Percentiles rank a stretch among this genome's conserved stretches.
Conservation (phyloP, 1,140 invertebrate genomes). For the Bombus superbus region DNA sequence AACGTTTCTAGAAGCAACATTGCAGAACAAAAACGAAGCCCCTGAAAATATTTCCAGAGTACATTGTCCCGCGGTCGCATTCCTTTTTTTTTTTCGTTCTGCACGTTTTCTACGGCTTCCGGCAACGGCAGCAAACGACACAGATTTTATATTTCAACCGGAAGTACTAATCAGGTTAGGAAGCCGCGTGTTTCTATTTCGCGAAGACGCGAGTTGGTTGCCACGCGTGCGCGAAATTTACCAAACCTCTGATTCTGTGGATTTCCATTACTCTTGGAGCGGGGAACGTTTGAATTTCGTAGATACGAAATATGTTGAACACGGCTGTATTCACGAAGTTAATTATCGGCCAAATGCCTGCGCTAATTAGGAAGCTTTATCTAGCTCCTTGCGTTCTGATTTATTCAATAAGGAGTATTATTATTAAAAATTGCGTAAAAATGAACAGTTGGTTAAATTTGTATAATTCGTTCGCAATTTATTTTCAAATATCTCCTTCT, state of each 20-base stretch:
- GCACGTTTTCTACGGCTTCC: conserved; percentile 59
- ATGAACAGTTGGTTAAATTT: too few species aligned
- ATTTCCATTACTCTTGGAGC: conserved; percentile 28
- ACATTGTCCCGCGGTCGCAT: background rate
- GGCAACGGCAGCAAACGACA: conserved; percentile 23
- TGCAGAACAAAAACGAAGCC: conserved; percentile 51
- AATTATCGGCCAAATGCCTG: background rate
- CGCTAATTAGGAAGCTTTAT: conserved; percentile 2
- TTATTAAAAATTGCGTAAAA: too few species aligned
- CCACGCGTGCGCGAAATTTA: background rate
- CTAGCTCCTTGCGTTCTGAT: background rate
- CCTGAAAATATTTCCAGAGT: conserved; percentile 14
- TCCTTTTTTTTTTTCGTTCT: background rate
- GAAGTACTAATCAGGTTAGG: conserved; percentile 61
- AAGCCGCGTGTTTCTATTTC: conserved; percentile 38
- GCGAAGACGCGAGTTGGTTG: background rate
- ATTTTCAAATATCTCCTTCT: background rate
- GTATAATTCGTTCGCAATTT: too few species aligned
- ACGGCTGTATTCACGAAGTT: background rate
- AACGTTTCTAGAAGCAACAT: conserved; percentile 28
- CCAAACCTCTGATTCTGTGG: conserved; percentile 17
- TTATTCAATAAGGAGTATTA: background rate
- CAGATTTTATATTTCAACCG: conserved; percentile 60
- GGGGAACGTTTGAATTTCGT: background rate
- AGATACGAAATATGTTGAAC: background rate